Conservation (phyloP, 37 sponge, comb jelly and placozoan genomes). For the Axinella damicornis region DNA sequence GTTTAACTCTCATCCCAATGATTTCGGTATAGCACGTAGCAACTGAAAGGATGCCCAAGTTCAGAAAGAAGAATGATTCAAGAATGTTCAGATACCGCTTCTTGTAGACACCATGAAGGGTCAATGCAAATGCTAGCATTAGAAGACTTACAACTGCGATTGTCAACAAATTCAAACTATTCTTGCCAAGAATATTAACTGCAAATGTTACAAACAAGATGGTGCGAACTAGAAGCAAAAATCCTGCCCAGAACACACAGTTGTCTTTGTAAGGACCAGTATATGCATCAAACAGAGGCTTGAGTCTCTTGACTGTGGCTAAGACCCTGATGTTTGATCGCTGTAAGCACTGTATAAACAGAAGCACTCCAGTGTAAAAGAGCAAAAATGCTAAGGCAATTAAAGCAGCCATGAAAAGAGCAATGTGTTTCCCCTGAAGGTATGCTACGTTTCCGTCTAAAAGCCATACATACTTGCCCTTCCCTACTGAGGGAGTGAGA, state of each 20-base stretch:
- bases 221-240: constrained; percentile 13
- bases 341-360: constrained; percentile 9
- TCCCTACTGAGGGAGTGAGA: neutral
- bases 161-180: too few relatives aligned
- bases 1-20: too few relatives aligned
- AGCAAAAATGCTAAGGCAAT: neutral
- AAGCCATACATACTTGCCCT: neutral
- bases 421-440: constrained; percentile 6
- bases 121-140: too few relatives aligned
- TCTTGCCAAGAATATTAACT: neutral
- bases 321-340: too few relatives aligned
- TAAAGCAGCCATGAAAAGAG: constrained; percentile 16
- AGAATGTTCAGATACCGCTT: neutral
- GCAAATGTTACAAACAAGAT: constrained; percentile 1
- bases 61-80: constrained; percentile 9
- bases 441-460: neutral
- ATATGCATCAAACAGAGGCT: constrained; percentile 42
- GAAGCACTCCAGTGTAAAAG: constrained; percentile 27
- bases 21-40: too few relatives aligned
- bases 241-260: constrained; percentile 38
- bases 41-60: constrained; percentile 3
- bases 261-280: constrained; percentile 35
- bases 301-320: constrained; percentile 14
- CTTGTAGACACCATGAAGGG: constrained; percentile 18
- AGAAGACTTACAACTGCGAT: neutral